phyloP scores from a whole-genome alignment of 2,113 vertebrate species.

The Procapra przewalskii region DNA sequence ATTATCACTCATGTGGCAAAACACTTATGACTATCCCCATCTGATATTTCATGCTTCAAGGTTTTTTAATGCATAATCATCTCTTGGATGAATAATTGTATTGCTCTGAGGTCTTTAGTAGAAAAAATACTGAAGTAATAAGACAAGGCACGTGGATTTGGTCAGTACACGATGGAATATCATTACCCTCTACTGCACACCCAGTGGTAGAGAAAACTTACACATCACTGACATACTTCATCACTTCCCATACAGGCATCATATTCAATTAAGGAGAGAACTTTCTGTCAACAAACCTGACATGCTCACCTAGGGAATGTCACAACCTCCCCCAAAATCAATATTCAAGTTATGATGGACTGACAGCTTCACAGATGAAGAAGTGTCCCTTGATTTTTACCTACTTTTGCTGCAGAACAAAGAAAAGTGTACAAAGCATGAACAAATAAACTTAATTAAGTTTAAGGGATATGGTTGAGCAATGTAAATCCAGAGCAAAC shows the following conservation, averaged over 20 bases:
- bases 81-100: constrained; percentile 49
- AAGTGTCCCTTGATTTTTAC: constrained; percentile 75
- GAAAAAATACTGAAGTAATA: constrained; percentile 62
- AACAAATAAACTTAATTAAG: constrained; percentile 76
- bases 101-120: constrained; percentile 46
- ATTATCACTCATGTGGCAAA: constrained; percentile 70
- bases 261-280: constrained; percentile 80
- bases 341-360: constrained; percentile 79
- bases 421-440: constrained; percentile 56
- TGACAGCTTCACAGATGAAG: constrained; percentile 75
- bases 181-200: constrained; percentile 46
- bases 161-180: constrained; percentile 47
- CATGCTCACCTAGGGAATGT: constrained; percentile 75
- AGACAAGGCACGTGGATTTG: constrained; percentile 51
- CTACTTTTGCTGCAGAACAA: constrained; percentile 60
- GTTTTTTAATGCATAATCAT: constrained; percentile 67
- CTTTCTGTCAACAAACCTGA: constrained; percentile 78
- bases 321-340: constrained; percentile 73
- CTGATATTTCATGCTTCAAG: constrained; percentile 64
- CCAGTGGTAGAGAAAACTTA: constrained; percentile 43
- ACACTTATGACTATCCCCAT: constrained; percentile 60
- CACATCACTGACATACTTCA: constrained; percentile 71
- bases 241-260: constrained; percentile 70
- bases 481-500: constrained; percentile 57
- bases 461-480: constrained; percentile 54